These are phyloP conservation scores for Pangasius sanitwongsei DNA, from an alignment of 2,797 vertebrate species.

Conservation along the genomic window DNA sequence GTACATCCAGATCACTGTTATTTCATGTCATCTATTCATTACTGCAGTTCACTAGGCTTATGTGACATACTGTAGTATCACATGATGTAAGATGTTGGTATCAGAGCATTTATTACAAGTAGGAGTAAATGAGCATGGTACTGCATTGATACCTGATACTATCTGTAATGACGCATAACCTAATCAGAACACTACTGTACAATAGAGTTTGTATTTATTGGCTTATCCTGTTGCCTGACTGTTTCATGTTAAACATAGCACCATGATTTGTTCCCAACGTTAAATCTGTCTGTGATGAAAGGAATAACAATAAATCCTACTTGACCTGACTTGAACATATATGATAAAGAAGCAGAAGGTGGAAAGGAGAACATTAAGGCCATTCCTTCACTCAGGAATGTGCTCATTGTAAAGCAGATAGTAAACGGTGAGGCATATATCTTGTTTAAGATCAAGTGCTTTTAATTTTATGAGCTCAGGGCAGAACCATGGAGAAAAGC, in stretches of 20 bases:
- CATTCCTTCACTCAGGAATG: not conserved
- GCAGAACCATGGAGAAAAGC: not conserved
- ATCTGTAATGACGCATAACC: not conserved
- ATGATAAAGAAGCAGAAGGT: not conserved
- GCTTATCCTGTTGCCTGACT: not conserved
- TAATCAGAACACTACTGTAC: not conserved
- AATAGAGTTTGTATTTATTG: not conserved
- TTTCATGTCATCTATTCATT: not conserved
- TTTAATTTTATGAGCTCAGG: not conserved
- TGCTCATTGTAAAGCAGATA: not conserved
- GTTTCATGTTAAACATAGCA: not conserved
- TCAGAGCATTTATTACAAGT: not conserved
- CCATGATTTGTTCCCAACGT: not conserved
- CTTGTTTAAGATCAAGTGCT: constrained; percentile 1
- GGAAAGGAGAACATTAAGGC: not conserved
- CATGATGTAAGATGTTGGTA: not conserved
- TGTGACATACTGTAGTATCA: not conserved
- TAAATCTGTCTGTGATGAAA: not conserved
- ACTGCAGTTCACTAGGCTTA: not conserved
- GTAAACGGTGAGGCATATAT: not conserved
- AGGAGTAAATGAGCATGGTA: not conserved
- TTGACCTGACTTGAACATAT: not conserved
- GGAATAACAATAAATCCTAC: not conserved
- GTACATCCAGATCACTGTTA: not conserved
- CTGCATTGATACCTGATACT: not conserved